phyloP scores from a whole-genome alignment of 2,888 invertebrate genomes.

The Azorinus chamasolen region DNA sequence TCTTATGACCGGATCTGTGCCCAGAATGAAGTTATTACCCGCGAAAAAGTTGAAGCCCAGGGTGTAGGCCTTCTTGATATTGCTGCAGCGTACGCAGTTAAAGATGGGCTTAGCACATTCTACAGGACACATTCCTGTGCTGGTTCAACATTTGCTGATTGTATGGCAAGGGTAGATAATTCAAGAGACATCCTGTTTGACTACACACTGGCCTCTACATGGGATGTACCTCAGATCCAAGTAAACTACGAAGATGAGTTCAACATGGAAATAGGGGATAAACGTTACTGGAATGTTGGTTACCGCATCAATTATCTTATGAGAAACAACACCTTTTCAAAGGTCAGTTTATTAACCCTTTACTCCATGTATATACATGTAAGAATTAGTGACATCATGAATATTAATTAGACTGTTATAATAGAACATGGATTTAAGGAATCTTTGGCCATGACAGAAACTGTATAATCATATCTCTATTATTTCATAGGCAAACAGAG shows the following conservation, averaged over 20 bases:
- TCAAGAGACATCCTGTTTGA: slow-evolving; percentile 64
- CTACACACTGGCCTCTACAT: slow-evolving; percentile 50
- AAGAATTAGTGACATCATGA: too few species aligned
- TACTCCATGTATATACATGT: too few species aligned
- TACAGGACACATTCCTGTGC: slow-evolving; percentile 30
- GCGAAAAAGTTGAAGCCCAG: slow-evolving; percentile 21
- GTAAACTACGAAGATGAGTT: slow-evolving; percentile 52
- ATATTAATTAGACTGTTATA: too few species aligned
- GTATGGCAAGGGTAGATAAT: slow-evolving; percentile 36
- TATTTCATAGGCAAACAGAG: too few species aligned
- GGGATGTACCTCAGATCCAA: slow-evolving; percentile 39
- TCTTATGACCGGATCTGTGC: slow-evolving; percentile 50
- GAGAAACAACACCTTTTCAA: slow-evolving; percentile 43
- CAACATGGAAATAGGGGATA: slow-evolving; percentile 62
- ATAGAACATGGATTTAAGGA: too few species aligned
- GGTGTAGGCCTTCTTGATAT: slow-evolving; percentile 78
- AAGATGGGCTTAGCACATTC: slow-evolving; percentile 74
- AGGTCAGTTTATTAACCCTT: too few species aligned
- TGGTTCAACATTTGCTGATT: slow-evolving; percentile 39
- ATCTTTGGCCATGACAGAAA: too few species aligned
- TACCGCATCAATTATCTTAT: slow-evolving; percentile 68
- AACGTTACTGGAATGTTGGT: slow-evolving; percentile 74
- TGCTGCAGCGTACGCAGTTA: slow-evolving; percentile 81
- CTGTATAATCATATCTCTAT: too few species aligned
- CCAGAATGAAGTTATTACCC: slow-evolving; percentile 26